These are phyloP conservation scores for Chaenogobius annularis DNA, from an alignment of 2,113 vertebrate species.

Conservation along the genomic window DNA sequence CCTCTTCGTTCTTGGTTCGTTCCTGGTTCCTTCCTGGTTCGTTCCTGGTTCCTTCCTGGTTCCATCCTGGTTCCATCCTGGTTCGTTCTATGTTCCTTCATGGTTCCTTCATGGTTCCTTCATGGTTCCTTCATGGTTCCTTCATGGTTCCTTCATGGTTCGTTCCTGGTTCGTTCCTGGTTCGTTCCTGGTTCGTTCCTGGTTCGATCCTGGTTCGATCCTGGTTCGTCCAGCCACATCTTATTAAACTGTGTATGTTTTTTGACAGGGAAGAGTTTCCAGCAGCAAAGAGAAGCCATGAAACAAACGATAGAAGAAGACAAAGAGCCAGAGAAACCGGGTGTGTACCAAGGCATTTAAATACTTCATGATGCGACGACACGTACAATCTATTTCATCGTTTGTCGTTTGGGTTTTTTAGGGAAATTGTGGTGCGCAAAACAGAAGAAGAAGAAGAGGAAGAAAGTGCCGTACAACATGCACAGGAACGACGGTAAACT, in stretches of 20 bases:
- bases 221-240: not conserved
- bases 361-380: too few species aligned
- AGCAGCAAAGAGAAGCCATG: conserved; percentile 99
- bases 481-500: conserved; percentile 90
- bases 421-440: conserved; percentile 99
- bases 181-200: not conserved
- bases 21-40: too few species aligned
- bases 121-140: too few species aligned
- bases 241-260: not conserved
- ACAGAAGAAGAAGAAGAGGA: conserved; percentile 98
- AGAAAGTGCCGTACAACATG: conserved; percentile 92
- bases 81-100: too few species aligned
- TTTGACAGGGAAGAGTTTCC: conserved; percentile 91
- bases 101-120: too few species aligned
- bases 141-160: too few species aligned
- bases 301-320: conserved; percentile 99
- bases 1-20: too few species aligned
- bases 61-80: too few species aligned
- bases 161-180: too few species aligned
- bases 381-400: too few species aligned
- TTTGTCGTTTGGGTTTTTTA: conserved; percentile 46
- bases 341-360: conserved; percentile 60
- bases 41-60: too few species aligned
- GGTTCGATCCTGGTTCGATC: too few species aligned
- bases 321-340: conserved; percentile 97